phyloP scores from a whole-genome alignment of 2,888 invertebrate genomes.

The Acleris sparsana region DNA sequence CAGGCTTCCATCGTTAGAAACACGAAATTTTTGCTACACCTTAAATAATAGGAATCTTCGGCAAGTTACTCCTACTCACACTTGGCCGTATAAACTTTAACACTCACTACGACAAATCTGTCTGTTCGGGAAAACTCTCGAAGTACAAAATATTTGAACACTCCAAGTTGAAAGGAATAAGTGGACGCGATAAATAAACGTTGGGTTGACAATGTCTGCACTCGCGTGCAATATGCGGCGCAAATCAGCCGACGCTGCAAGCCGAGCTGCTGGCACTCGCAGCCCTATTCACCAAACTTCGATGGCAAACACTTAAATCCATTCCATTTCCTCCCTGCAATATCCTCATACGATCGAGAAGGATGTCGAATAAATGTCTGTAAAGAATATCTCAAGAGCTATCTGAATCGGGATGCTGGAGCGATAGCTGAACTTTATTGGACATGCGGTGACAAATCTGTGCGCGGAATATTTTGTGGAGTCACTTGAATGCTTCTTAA shows the following conservation, averaged over 20 bases:
- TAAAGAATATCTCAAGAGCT: background rate
- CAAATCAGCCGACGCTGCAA: constrained; percentile 31
- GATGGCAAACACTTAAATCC: background rate
- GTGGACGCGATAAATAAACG: constrained; percentile 32
- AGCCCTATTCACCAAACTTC: constrained; percentile 11
- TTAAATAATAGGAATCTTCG: too few species aligned
- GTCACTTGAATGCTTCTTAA: constrained; percentile 24
- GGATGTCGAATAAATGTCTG: background rate
- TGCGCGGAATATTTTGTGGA: constrained; percentile 33
- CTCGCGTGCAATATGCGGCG: constrained; percentile 33
- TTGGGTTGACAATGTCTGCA: constrained; percentile 30
- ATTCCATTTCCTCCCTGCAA: constrained; percentile 4
- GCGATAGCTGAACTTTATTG: constrained; percentile 34
- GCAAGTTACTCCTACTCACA: too few species aligned
- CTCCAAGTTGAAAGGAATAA: constrained; percentile 10
- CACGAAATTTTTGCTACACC: too few species aligned
- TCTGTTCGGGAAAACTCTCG: too few species aligned
- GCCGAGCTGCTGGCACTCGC: constrained; percentile 25
- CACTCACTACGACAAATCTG: too few species aligned
- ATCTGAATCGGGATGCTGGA: constrained; percentile 14
- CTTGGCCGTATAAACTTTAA: too few species aligned
- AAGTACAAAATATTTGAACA: too few species aligned
- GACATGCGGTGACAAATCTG: constrained; percentile 37
- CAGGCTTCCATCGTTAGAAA: too few species aligned
- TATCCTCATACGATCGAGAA: background rate